Base-by-base conservation (phyloP, 1,140 invertebrate genomes). In the Drosophila ambigua region DNA sequence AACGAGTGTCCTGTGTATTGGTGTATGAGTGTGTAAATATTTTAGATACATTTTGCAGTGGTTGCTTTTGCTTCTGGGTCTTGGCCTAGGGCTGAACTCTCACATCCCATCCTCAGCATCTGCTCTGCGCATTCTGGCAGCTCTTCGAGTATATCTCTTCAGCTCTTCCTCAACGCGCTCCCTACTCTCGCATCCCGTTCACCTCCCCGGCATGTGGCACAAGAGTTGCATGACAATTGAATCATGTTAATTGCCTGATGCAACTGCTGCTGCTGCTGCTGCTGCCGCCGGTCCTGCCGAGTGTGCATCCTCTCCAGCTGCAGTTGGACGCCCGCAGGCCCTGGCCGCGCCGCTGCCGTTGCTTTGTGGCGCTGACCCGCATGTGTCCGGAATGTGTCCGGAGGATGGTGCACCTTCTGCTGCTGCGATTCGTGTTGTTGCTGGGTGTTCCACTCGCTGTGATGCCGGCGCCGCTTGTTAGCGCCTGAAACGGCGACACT, bases 171-270 rank as follows among this genome's bases (percentile, higher is more conserved):
- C 43, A 20, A 23, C 26, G 39, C 23, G n/a, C 20, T 39, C 65
- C 39, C 41, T 48, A 11, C 15, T 44, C 15, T 23, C 55, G 45
- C 23, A 53, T 67, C 16, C 48, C 31, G 23, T 63, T 44, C 60
- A n/a, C 48, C 49, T 75, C 72, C 84, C 79, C 79, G 72, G 77
- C 79, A 62, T 88, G 79, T 88, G 83, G 83, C 83, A 88, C 83
- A 79, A 79, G 79, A 83, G 79, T 83, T 79, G 76, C 72, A 60
- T 77, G 83, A 61, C 84, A 83, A 88, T 83, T 88, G 76, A 88
- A 88, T 88, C 83, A 88, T 88, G 84, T 89, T 88, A 88, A 88
- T 88, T 88, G 83, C 79, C 83, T 72, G 61, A 66, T 87, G 72
- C 78, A 65, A 82, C 83, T 82, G 66, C 83, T 66, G 63, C 26